A percentile compares a stretch with the other conserved stretches of the same genome.
Conservation (phyloP, 1,140 invertebrate species). For the Aethina tumida region DNA sequence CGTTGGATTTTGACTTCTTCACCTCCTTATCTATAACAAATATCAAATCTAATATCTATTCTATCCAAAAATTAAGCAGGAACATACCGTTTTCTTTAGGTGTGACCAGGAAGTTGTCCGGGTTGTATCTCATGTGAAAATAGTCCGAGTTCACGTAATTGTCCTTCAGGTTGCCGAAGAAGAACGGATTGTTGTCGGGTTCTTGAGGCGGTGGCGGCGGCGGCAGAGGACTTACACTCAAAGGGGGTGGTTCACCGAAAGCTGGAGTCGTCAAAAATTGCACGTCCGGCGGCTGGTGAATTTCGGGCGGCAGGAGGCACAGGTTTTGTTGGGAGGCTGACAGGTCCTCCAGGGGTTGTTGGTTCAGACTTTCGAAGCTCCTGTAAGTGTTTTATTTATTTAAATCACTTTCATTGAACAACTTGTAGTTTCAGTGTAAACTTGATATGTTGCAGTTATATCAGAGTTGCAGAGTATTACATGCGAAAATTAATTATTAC, state of each 20-base stretch:
- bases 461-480: too few relatives aligned
- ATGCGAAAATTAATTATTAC: too few relatives aligned
- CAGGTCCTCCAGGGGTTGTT: constrained; percentile 19
- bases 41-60: not conserved
- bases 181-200: constrained; percentile 23
- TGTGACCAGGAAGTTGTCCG: constrained; percentile 19
- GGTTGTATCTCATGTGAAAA: constrained; percentile 27
- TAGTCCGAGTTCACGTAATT: constrained; percentile 24
- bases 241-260: too few relatives aligned
- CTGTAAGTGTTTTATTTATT: constrained; percentile 9
- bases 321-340: constrained; percentile 20
- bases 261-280: too few relatives aligned
- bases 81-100: constrained; percentile 2
- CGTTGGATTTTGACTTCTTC: constrained; percentile 11
- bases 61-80: not conserved
- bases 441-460: too few relatives aligned
- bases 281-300: not conserved
- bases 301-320: constrained; percentile 12
- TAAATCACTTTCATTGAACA: too few relatives aligned
- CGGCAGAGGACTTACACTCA: too few relatives aligned
- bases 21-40: not conserved
- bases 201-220: constrained; percentile 2
- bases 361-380: constrained; percentile 25
- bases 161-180: constrained; percentile 24
- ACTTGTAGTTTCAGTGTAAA: too few relatives aligned